Conservation (phyloP, 1,140 invertebrate genomes). For the Cherax quadricarinatus region DNA sequence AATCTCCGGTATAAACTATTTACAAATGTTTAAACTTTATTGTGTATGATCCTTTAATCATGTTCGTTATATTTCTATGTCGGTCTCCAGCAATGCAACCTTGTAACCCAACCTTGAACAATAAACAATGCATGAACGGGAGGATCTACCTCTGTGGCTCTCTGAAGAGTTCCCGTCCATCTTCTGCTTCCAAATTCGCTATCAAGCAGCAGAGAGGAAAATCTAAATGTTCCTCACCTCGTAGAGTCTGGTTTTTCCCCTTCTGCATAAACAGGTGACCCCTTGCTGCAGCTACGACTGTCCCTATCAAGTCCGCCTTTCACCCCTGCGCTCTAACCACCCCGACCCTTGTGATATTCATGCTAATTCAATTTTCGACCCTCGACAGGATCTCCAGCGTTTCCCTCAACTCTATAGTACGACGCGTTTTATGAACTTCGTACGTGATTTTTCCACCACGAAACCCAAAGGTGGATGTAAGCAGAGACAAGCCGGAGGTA, state of each 20-base stretch:
- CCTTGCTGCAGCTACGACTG: neutral
- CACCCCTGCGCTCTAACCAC: slow-evolving; percentile 1
- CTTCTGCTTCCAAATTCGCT: neutral
- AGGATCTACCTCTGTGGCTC: neutral
- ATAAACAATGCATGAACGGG: neutral
- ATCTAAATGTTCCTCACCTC: slow-evolving; percentile 13
- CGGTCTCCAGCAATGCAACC: neutral
- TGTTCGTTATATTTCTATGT: neutral
- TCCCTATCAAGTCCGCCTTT: neutral
- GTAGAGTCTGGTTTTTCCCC: neutral
- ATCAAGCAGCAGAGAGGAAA: neutral
- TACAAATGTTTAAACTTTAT: too few species aligned
- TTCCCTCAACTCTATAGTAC: neutral
- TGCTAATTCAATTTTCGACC: slow-evolving; percentile 43
- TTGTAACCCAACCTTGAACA: neutral
- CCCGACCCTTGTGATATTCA: slow-evolving; percentile 18
- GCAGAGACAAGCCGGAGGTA: too few species aligned
- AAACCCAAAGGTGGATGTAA: neutral
- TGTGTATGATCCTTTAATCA: too few species aligned
- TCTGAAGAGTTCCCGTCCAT: neutral
- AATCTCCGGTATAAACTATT: too few species aligned
- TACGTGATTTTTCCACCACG: neutral
- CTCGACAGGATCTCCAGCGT: slow-evolving; percentile 7
- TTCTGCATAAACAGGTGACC: slow-evolving; percentile 10
- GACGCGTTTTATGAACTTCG: slow-evolving; percentile 1